Evolutionary conservation across 2,113 vertebrate genomes (phyloP), one percentile per base, ranked within the genome.

Genomic region (Trachemys scripta): DNA sequence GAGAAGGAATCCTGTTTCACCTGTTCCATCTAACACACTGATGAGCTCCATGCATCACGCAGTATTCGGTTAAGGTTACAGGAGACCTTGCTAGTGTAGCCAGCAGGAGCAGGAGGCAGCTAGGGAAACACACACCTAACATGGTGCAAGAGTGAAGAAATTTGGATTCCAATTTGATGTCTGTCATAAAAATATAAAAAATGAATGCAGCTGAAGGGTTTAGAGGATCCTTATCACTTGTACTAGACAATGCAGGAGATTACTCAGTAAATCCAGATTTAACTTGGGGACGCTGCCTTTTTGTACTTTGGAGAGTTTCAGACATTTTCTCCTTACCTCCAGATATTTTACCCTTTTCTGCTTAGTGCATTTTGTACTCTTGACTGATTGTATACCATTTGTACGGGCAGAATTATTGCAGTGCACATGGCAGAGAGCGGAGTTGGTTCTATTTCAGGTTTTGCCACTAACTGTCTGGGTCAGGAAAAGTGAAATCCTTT

Each of bases 241-340:
- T 94, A 16, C 12, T 49, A 80, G 90, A 91, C 95, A 92, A 90
- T 69, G 42, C 81, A 78, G 81, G 88, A 90, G 93, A 90, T 96
- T 86, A 95, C 76, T 96, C 87, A 91, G 79, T 91, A 69, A 89
- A 85, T 57, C 82, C 31, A 20, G 53, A 75, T 96, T 96, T 91
- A 57, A 75, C 62, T 84, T 59, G 47, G 35, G 84, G 59, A 89
- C 56, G 85, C 75, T 42, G 72, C 47, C 87, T 81, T 31, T 29
- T 56, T 81, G 14, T 10, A 6, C 8, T 31, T 76, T 38, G 53
- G 78, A 80, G 65, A 27, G 38, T 2, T 90, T 49, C 0, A 11
- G 38, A 6, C 29, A 65, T 45, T 51, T 75, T 54, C 65, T 29
- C 69, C 79, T 42, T 25, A 75, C 42, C 47, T 38, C 80, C 38